Evolutionary conservation across 2,888 invertebrate species (phyloP).

Genomic region (Teleiodes luculella): DNA sequence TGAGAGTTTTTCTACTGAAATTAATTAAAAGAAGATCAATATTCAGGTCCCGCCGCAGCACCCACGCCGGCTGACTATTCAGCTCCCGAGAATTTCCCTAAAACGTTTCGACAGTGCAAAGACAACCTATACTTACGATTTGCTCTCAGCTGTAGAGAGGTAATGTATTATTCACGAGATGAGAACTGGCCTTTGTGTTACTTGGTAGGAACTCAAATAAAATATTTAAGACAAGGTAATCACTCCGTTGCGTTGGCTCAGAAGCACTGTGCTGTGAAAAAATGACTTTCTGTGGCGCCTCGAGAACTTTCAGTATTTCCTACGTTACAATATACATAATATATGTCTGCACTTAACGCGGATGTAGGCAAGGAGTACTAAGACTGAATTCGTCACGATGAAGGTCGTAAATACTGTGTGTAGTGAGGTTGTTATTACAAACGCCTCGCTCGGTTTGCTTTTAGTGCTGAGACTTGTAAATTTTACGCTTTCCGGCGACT

Average conservation of each 20-base stretch:
- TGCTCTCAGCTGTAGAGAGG: constrained; percentile 38
- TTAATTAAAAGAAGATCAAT: too few species aligned
- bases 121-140: constrained; percentile 44
- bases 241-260: constrained; percentile 60
- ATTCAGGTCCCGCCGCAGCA: background rate
- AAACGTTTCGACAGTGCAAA: constrained; percentile 29
- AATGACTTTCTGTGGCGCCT: constrained; percentile 46
- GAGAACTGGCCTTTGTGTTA: constrained; percentile 63
- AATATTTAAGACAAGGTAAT: constrained; percentile 67
- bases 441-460: constrained; percentile 24
- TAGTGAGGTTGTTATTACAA: constrained; percentile 25
- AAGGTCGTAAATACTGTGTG: constrained; percentile 20
- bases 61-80: background rate
- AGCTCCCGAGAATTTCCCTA: background rate
- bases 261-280: constrained; percentile 52
- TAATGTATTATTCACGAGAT: constrained; percentile 67
- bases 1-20: too few species aligned
- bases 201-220: constrained; percentile 62
- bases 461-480: constrained; percentile 36
- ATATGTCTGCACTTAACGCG: constrained; percentile 36
- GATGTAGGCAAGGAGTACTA: constrained; percentile 25
- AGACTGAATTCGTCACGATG: constrained; percentile 11
- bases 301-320: constrained; percentile 34
- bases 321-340: constrained; percentile 34
- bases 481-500: constrained; percentile 41